Evolutionary conservation across 2,888 invertebrate genomes (phyloP), one percentile per base, ranked within the genome.

Genomic region (Drosophila anomelani): DNA sequence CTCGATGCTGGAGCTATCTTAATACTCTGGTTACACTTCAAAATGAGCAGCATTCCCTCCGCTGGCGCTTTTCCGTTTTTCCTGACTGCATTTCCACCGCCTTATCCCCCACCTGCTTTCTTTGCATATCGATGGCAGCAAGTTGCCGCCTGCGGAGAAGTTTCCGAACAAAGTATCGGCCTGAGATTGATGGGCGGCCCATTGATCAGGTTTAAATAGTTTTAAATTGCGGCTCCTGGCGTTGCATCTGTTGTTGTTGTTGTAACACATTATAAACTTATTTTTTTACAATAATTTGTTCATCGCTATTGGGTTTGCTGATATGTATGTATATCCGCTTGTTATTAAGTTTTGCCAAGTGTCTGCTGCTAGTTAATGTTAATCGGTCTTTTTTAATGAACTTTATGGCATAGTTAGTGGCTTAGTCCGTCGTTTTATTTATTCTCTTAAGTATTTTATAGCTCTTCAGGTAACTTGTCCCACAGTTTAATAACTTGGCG

Each of bases 11-110:
- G 29, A 46, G 61, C 56, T 62, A 75, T 81, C 81, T 83, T 84
- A 85, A 84, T 85, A 84, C 84, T 85, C 79, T 83, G 84, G 75
- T 83, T 85, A 81, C 84, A 79, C 84, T 77, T 75, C 54, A 69
- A 83, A 81, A 77, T 70, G 81, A 81, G 72, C 74, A 83, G 70
- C 51, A 43, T 38, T 20, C 46, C 43, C 36, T 29, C 32, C 38
- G 32, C 38, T 13, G 10, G 26, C 12, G n/a, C 51, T 53, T 53
- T 60, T 53, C 53, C 53, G 36, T 20, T 36, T 38, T 53, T 53
- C 36, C 53, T 23, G 15, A 23, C 20, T 47, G 47, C 47, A 34
- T 36, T 36, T 36, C 20, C 53, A 17, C 9, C 12, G 3, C 29
- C 15, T 20, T 20, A 23, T 20, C 26, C 32, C 47, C 10, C 13